A percentile compares a stretch with the other conserved stretches of the same genome.
These are phyloP conservation scores for Macrosoma leucophasiata DNA, from an alignment of 2,888 invertebrate species.

Conservation along the genomic window DNA sequence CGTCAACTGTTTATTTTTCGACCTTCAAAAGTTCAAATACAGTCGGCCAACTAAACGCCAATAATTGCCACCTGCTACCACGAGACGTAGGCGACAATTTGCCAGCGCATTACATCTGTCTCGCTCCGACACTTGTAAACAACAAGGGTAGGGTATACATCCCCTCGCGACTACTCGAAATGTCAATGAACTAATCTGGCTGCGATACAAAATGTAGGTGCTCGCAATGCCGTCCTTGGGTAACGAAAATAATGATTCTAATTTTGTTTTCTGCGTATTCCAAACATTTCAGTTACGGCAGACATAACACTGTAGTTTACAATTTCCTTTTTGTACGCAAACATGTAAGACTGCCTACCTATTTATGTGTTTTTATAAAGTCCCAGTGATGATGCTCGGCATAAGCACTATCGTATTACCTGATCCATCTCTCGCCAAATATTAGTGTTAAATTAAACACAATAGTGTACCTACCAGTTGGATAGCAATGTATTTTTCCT, in stretches of 20 bases:
- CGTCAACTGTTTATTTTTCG: slow-evolving; percentile 41
- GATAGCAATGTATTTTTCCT: too few species aligned
- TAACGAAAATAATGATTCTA: slow-evolving; percentile 45
- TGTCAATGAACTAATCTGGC: slow-evolving; percentile 70
- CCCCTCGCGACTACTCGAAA: slow-evolving; percentile 52
- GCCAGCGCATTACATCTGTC: slow-evolving; percentile 38
- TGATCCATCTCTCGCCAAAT: too few species aligned
- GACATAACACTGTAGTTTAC: slow-evolving; percentile 30
- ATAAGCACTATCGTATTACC: too few species aligned
- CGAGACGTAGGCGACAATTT: slow-evolving; percentile 56
- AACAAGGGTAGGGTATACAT: slow-evolving; percentile 34
- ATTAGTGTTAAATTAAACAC: too few species aligned
- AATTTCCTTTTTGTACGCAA: too few species aligned
- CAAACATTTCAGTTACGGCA: slow-evolving; percentile 33
- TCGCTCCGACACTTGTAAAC: slow-evolving; percentile 30
- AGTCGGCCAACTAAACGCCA: slow-evolving; percentile 51
- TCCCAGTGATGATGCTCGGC: too few species aligned
- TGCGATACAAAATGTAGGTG: slow-evolving; percentile 48
- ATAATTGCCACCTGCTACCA: slow-evolving; percentile 67
- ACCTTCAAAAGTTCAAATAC: slow-evolving; percentile 68
- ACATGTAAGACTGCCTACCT: too few species aligned
- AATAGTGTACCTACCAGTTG: too few species aligned
- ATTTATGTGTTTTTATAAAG: too few species aligned
- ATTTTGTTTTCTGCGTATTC: slow-evolving; percentile 38
- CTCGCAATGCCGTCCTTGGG: slow-evolving; percentile 34